Conservation (phyloP, 1,140 invertebrate genomes). For the Triops cancriformis region DNA sequence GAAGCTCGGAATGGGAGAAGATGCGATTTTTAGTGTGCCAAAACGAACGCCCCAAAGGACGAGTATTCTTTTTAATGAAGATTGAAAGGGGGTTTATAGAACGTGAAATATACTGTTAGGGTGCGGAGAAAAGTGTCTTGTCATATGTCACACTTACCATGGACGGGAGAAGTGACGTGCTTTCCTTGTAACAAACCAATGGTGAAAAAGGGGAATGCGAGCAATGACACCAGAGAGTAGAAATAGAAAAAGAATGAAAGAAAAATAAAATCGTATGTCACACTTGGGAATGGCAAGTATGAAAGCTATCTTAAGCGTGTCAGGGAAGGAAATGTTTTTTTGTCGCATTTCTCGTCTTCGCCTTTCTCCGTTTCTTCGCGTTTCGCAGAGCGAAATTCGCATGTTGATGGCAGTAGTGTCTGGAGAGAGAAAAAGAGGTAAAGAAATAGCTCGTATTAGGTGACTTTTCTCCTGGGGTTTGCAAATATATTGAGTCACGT, state of each 20-base stretch:
- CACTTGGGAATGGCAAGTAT: neutral
- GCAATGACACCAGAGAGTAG: neutral
- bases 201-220: neutral
- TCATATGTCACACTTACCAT: neutral
- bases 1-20: neutral
- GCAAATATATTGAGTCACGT: too few relatives aligned
- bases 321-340: neutral
- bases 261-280: neutral
- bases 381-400: too few relatives aligned
- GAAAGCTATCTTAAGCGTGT: neutral
- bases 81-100: too few relatives aligned
- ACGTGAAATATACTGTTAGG: too few relatives aligned
- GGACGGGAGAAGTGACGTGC: neutral
- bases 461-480: too few relatives aligned
- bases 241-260: neutral
- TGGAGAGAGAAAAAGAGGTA: too few relatives aligned
- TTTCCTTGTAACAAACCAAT: constrained; percentile 4
- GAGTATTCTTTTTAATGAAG: too few relatives aligned
- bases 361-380: too few relatives aligned
- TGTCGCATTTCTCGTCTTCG: neutral
- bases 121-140: neutral
- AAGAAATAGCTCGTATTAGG: too few relatives aligned
- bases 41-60: neutral
- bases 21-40: neutral
- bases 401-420: too few relatives aligned